Base-by-base conservation (phyloP, 2,888 invertebrate species). In the Drosophila acutilabella region DNA sequence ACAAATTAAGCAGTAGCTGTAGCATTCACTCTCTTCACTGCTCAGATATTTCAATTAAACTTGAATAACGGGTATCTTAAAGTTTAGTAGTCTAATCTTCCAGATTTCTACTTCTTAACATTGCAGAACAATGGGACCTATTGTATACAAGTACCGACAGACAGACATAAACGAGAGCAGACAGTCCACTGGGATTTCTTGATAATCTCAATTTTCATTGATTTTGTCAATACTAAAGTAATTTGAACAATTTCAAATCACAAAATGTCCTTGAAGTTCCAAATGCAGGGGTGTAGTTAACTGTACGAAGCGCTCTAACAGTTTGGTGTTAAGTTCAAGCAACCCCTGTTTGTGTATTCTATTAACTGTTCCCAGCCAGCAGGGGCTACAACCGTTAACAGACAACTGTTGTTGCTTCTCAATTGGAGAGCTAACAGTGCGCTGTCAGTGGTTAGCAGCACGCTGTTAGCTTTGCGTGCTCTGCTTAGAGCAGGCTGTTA, bases 341-440 rank as follows among this genome's bases (percentile, higher is more conserved):
- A 40, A 40, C 14, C 72, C 78, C 64, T 42, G 59, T 18, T 47
- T 74, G 75, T 74, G 71, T 74, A 71, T 60, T 30, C 44, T 11
- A 71, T 38, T 23, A 47, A 73, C 83, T 85, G 82, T 85, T 79
- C 82, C 58, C 75, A 85, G 23, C 45, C 47, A 26, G 30, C 36
- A 65, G 73, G 78, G 68, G 78, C 14, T 58, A 16, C 18, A 44
- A 13, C 5, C 18, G 11, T 4, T 30, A 40, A 52, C 59, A 60
- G 45, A 0, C 5, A 2, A 3, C 41, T 67, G 62, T 45, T 52
- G 61, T 2, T 2, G 4, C 50, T 3, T 13, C 0, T 33, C 4
- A 13, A 13, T 13, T 11, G 50, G 16, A 18, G 11, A 48, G 2
- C 2, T 50, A 36, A 45, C 56, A 56, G 50, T 3, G 4, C 1